These are phyloP conservation scores for Nomada ferruginata DNA, from an alignment of 2,888 invertebrate species.

Conservation along the genomic window DNA sequence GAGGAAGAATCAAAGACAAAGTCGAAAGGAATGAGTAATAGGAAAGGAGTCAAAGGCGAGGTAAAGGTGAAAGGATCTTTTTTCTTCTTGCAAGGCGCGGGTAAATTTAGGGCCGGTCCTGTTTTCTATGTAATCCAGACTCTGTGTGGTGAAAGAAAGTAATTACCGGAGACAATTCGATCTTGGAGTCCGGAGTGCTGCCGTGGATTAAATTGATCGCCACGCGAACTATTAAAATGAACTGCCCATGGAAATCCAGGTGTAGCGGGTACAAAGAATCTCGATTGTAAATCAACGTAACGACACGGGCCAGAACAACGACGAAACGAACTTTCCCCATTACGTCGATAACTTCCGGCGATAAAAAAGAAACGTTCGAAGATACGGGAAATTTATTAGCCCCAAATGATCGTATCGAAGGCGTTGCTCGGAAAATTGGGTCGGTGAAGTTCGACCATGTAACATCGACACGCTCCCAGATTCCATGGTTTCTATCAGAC, in stretches of 20 bases:
- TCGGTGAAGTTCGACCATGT: conserved; percentile 13
- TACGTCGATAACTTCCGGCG: conserved; percentile 22
- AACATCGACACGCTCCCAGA: neutral
- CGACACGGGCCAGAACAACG: neutral
- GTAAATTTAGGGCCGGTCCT: neutral
- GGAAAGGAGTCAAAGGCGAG: no score
- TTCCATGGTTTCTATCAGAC: neutral
- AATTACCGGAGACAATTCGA: conserved; percentile 59
- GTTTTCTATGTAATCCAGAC: conserved; percentile 23
- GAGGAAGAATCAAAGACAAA: neutral
- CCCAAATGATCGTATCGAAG: conserved; percentile 16
- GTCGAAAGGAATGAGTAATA: neutral
- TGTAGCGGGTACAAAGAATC: neutral
- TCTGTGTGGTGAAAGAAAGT: conserved; percentile 52
- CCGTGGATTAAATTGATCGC: conserved; percentile 18
- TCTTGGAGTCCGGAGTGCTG: conserved; percentile 33
- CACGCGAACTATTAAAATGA: neutral
- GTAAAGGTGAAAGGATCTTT: neutral
- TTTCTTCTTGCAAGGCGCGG: neutral
- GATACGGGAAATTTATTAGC: conserved; percentile 32
- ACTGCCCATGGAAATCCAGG: neutral
- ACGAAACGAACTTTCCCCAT: conserved; percentile 34
- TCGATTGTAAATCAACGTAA: conserved; percentile 24
- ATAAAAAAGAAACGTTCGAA: conserved; percentile 9
- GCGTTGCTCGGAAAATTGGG: conserved; percentile 22